Evolutionary conservation across 2,797 vertebrate genomes (phyloP).

Genomic region (Pseudomugil gertrudae): DNA sequence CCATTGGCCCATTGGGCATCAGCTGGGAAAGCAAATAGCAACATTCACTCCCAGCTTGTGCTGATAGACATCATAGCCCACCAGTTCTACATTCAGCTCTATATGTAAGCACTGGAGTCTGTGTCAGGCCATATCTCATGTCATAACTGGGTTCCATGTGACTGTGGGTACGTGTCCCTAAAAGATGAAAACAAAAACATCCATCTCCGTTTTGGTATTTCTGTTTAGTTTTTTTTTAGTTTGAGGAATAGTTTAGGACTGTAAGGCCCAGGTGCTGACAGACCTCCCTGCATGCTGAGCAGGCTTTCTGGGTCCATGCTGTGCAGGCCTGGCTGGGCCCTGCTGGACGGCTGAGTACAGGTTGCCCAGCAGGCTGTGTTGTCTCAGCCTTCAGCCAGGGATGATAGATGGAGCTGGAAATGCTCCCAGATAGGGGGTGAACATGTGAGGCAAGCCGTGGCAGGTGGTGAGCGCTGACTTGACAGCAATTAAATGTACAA

Average conservation of each 20-base stretch:
- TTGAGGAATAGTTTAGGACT: constrained; percentile 37
- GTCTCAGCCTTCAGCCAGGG: constrained; percentile 80
- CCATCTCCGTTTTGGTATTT: constrained; percentile 39
- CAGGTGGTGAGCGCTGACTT: constrained; percentile 93
- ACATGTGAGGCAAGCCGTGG: constrained; percentile 86
- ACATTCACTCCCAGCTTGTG: constrained; percentile 51
- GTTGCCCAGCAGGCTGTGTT: constrained; percentile 88
- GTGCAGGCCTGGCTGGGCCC: constrained; percentile 58
- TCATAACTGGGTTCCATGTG: constrained; percentile 44
- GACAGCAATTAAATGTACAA: constrained; percentile 95
- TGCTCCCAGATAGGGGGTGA: constrained; percentile 72
- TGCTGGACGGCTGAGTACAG: constrained; percentile 72
- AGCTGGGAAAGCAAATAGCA: constrained; percentile 66
- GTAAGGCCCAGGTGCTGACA: constrained; percentile 65
- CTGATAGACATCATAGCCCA: constrained; percentile 57
- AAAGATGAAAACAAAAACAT: constrained; percentile 60
- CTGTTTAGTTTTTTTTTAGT: constrained; percentile 44
- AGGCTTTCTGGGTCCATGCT: constrained; percentile 57
- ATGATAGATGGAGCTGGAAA: constrained; percentile 87
- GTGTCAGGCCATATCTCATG: constrained; percentile 56
- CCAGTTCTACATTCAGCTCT: constrained; percentile 50
- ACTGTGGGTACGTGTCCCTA: constrained; percentile 40
- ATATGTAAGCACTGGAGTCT: constrained; percentile 42
- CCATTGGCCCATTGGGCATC: constrained; percentile 51
- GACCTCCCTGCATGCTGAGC: constrained; percentile 45